Evolutionary conservation across 2,888 invertebrate genomes (phyloP), one percentile per base, ranked within the genome.

Genomic region (Willowsia nigromaculata): DNA sequence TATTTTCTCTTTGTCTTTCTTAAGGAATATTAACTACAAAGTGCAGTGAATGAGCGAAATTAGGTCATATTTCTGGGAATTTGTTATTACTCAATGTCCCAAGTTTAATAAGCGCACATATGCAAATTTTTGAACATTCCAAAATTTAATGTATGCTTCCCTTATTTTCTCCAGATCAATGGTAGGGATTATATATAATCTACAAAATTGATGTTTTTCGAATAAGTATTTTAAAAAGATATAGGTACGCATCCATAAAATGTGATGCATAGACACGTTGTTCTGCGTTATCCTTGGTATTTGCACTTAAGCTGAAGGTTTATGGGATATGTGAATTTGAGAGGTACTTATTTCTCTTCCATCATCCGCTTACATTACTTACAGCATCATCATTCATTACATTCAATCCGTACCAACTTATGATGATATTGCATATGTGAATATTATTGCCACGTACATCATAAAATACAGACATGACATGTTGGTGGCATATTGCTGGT

Each of bases 401-500:
- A 47, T 27, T 27, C 30, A 47, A n/a, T n/a, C 43, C n/a, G 11
- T 68, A 50, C 2, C 13, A 50, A 27, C 27, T 40, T 40, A 71
- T 25, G 2, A 15, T 47, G 22, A 40, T 47, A 74, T 27, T 22
- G 71, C 22, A 47, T 43, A 1, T 7, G 15, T 18, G 1, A 4
- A 22, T 68, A 40, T 68, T 40, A 40, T 37, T 74, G 71, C 43
- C 43, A 40, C 22, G 68, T 43, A 47, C 27, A 43, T 50, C 65
- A 50, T 50, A 85, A 82, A 47, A 50, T 27, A 27, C n/a, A 50
- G 27, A 47, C 27, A 53, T 78, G 78, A 56, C 30, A 78, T 37
- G 40, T 78, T 78, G n/a, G 78, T 56, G 56, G 76, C n/a, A 53
- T 50, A 18, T 78, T 56, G 37, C 6, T 53, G 74, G n/a, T n/a